These are phyloP conservation scores for Scopus umbretta DNA, from an alignment of 2,113 vertebrate genomes.

Conservation along the genomic window DNA sequence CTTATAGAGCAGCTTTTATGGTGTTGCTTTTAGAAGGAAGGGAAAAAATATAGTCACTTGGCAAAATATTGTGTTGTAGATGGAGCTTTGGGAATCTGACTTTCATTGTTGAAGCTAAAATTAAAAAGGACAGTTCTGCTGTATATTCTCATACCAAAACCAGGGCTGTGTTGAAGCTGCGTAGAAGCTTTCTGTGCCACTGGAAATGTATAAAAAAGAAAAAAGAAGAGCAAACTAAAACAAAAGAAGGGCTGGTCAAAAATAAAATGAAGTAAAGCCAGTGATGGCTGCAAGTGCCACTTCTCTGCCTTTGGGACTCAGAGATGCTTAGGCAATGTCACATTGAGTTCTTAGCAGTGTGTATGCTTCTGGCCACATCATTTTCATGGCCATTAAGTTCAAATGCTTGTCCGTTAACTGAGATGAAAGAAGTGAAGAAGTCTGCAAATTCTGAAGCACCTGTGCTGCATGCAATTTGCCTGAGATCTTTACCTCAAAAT, in stretches of 20 bases:
- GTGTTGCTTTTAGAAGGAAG: background rate
- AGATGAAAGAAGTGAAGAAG: background rate
- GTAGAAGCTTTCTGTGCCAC: background rate
- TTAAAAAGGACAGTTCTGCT: background rate
- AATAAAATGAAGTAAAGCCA: background rate
- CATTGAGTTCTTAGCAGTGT: background rate
- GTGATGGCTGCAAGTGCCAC: background rate
- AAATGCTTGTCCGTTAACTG: background rate
- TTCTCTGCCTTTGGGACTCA: background rate
- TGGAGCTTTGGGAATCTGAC: slow-evolving; percentile 18
- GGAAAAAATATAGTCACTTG: background rate
- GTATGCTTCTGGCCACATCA: background rate
- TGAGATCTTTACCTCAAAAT: background rate
- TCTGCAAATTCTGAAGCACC: background rate
- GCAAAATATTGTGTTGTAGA: slow-evolving; percentile 11
- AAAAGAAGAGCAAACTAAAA: background rate
- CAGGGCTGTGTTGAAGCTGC: background rate
- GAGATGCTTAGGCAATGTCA: background rate
- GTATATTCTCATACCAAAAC: background rate
- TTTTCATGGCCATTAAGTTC: slow-evolving; percentile 45
- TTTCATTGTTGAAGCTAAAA: slow-evolving; percentile 11
- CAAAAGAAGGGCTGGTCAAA: background rate
- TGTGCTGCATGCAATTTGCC: background rate
- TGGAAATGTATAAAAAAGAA: background rate
- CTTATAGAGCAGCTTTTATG: slow-evolving; percentile 21